phyloP scores from a whole-genome alignment of 1,140 invertebrate genomes.

The Leptonema lineaticorne region DNA sequence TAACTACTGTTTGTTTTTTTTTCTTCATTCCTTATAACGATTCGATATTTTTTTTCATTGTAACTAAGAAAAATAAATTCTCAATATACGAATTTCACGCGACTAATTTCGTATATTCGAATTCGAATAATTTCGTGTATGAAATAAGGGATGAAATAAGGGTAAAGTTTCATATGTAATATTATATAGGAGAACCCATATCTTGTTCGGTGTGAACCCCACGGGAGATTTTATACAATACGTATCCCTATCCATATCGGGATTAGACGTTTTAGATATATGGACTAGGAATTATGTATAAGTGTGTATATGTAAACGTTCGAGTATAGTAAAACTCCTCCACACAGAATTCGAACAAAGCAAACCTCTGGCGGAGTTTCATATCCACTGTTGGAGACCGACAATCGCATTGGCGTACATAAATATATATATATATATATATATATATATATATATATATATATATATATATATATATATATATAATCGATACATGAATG shows the following conservation, averaged over 20 bases:
- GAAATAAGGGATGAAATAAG: constrained; percentile 8
- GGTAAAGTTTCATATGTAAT: neutral
- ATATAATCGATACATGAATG: neutral
- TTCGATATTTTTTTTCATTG: no score
- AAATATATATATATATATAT: neutral
- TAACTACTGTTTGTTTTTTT: constrained; percentile 23
- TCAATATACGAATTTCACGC: neutral
- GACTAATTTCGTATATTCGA: no score
- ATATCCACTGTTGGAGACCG: constrained; percentile 15
- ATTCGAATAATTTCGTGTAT: constrained; percentile 9
- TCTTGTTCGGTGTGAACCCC: constrained; percentile 33
- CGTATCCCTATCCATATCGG: constrained; percentile 27
- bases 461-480: no score
- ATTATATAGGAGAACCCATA: constrained; percentile 24
- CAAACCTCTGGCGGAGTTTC: constrained; percentile 29
- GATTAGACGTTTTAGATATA: constrained; percentile 30
- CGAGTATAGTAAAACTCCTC: constrained; percentile 1
- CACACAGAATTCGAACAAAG: constrained; percentile 37
- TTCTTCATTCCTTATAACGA: neutral
- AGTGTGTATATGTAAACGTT: neutral
- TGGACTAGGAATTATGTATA: constrained; percentile 16
- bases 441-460: no score
- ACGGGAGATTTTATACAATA: constrained; percentile 38
- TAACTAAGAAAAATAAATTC: neutral
- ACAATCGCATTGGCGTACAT: constrained; percentile 1